Evolutionary conservation across 2,797 vertebrate species (phyloP).

Genomic region (Poeciliopsis presidionis): DNA sequence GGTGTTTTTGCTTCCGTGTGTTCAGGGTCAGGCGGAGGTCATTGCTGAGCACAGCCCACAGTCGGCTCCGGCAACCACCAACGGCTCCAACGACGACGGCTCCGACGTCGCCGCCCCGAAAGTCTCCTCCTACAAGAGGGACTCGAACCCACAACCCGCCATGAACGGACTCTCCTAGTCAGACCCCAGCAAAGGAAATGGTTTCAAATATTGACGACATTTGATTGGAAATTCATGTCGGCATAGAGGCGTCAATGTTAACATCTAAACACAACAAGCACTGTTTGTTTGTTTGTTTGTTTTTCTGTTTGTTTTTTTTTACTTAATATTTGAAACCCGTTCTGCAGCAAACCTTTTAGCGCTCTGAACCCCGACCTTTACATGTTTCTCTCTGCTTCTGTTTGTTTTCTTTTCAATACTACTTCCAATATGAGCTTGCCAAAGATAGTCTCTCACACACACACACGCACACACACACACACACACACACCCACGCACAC

Average conservation of each 20-base stretch:
- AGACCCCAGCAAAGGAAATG: conserved; percentile 40
- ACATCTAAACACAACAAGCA: conserved; percentile 64
- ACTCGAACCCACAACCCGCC: conserved; percentile 84
- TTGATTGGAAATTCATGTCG: conserved; percentile 40
- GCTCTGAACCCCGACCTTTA: conserved; percentile 51
- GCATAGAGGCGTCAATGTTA: conserved; percentile 38
- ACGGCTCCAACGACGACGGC: conserved; percentile 81
- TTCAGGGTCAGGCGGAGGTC: conserved; percentile 80
- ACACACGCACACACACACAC: conserved; percentile 85
- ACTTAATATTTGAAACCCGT: conserved; percentile 68
- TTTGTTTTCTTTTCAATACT: conserved; percentile 90
- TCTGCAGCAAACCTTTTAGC: conserved; percentile 44
- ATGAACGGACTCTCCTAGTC: conserved; percentile 95
- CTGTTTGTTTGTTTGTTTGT: conserved; percentile 33
- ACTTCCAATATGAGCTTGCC: conserved; percentile 99
- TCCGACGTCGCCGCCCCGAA: conserved; percentile 50
- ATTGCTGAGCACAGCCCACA: conserved; percentile 88
- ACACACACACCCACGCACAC: conserved; percentile 68
- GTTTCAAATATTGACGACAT: conserved; percentile 67
- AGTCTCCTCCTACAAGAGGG: conserved; percentile 80
- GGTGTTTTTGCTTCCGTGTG: background rate
- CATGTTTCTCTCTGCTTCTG: conserved; percentile 83
- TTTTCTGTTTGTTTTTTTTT: conserved; percentile 45
- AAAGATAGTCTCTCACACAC: conserved; percentile 98
- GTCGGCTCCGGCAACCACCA: conserved; percentile 81